Base-by-base conservation (phyloP, 2,888 invertebrate species). In the Mayetiola destructor region DNA sequence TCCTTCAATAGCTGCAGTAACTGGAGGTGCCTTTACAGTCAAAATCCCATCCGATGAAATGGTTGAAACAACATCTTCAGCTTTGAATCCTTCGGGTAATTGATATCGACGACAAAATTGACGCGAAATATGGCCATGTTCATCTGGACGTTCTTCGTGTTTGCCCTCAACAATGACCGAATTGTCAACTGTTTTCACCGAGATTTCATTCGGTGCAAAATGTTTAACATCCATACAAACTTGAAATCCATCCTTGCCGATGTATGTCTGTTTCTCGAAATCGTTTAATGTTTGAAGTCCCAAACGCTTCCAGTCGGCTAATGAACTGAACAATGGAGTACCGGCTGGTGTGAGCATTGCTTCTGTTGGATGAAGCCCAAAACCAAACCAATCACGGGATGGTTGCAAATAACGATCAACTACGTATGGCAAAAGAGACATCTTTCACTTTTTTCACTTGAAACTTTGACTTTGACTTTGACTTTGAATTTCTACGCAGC, bases 31-130 rank as follows among this genome's bases (percentile, higher is more conserved):
- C 8, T 78, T 79, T 56, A 88, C 80, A 0, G 84, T 86, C 36
- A 88, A 75, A 48, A 89, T 81, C 1, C 89, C 90, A 66, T 90
- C 89, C 0, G 87, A 84, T 8, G 88, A 88, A 32, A 91, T 72
- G 4, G 81, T 81, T 58, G 89, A 88, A 57, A 80, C 76, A 3
- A 91, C 78, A 63, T 83, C 80, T 6, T 81, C 78, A 3, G 82
- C 77, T 59, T 89, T 84, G 63, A 81, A 81, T 42, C 78, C 80
- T 40, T 77, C 70, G 3, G 85, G 85, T 14, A 86, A 69, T 62
- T 80, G 71, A 67, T 85, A 85, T 58, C 77, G 77, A 58, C 90
- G 77, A 3, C 77, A 77, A 69, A 91, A 90, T 69, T 89, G 88
- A 37, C 90, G 77, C 8, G 88, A 84, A 59, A 91, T 82, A 67